Evolutionary conservation across 2,113 vertebrate genomes (phyloP).

Genomic region (Neolamprologus kungweensis): DNA sequence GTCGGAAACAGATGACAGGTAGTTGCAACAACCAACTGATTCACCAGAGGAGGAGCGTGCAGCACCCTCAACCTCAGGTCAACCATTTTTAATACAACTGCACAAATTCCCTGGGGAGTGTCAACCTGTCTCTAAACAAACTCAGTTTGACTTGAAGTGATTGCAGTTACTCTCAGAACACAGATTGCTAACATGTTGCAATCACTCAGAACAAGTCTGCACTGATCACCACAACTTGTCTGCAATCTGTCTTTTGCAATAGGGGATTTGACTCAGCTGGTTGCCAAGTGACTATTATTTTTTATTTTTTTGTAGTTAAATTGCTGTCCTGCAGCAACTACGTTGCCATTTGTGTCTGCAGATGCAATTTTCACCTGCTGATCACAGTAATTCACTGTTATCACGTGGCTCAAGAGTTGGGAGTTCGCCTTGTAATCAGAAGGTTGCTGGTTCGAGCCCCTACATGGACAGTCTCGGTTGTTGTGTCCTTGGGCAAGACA

Average conservation of each 20-base stretch:
- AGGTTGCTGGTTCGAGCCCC: rapidly evolving
- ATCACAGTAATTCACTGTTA: background rate
- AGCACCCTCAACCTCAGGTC: background rate
- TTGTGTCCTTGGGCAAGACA: background rate
- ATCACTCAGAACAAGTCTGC: background rate
- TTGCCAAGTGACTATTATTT: background rate
- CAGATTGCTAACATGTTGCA: background rate
- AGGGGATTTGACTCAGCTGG: background rate
- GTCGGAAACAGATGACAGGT: background rate
- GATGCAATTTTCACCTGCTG: background rate
- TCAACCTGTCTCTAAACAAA: background rate
- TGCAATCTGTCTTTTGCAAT: background rate
- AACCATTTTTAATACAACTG: background rate
- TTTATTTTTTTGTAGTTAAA: background rate
- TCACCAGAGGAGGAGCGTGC: background rate
- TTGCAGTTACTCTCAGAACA: background rate
- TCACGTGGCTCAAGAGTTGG: background rate
- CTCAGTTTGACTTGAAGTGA: background rate
- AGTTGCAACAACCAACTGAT: background rate
- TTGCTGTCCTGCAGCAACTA: background rate
- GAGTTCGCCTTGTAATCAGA: background rate
- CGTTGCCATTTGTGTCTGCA: background rate
- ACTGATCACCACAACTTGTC: background rate
- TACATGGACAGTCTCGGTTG: background rate
- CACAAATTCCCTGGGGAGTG: rapidly evolving